Base-by-base conservation (phyloP, 2,797 vertebrate genomes). In the Tinamus major region DNA sequence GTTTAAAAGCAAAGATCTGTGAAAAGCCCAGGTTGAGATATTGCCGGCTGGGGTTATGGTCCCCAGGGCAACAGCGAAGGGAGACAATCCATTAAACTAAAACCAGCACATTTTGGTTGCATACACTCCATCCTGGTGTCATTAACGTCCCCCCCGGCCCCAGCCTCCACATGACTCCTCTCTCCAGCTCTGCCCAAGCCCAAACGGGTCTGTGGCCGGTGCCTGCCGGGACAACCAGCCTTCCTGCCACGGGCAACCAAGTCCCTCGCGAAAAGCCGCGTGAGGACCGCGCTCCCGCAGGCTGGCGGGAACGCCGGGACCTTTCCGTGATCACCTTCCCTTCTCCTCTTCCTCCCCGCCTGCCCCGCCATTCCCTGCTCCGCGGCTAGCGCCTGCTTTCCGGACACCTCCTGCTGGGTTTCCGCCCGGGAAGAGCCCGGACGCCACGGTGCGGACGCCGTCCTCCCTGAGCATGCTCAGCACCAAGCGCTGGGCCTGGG, bases 61-160 rank as follows among this genome's bases (percentile, higher is more conserved):
- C 95, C 97, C 91, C 35, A 63, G 93, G 90, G 92, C 96, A 97
- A 96, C 94, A 51, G 79, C 9, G 23, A 89, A 96, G 93, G 96
- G 95, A 97, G 94, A 91, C 94, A 97, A 97, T 98, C 93, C 95
- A 97, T 97, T 98, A 97, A 97, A 97, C 97, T 96, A 97, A 97
- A 98, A 97, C 95, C 95, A 96, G 94, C 96, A 95, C 46, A 35
- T 93, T 93, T 96, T 93, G 91, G 96, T 95, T 95, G 92, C 87
- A 3, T 48, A 84, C 27, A 3, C 89, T 96, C 83, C 88, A 85
- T 92, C 92, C 85, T 51, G 81, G 78, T 64, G 37, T 68, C 83
- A 75, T 53, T 83, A 78, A 44, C 23, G 55, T 44, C 79, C 41
- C 18, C 31, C 71, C 56, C 12, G 4, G 6, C 31, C 29, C 49